Base-by-base conservation (phyloP, 2,888 invertebrate genomes). In the Aphodius granarius region DNA sequence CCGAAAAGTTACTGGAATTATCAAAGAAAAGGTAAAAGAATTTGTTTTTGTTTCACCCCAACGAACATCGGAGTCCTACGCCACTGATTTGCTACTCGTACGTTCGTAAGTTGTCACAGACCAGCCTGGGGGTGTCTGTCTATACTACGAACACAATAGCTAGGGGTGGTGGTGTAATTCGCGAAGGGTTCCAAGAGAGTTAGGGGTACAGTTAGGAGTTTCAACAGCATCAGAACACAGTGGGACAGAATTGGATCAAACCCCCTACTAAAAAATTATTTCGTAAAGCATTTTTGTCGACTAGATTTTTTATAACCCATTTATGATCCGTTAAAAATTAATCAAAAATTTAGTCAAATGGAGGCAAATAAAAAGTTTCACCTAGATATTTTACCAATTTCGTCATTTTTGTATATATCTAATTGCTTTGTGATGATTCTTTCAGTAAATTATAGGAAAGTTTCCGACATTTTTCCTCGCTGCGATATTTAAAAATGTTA, bases 31-130 rank as follows among this genome's bases (percentile, higher is more conserved):
- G 68, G 21, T 13, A 19, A 68, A 68, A 68, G 68, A n/a, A n/a
- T 68, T 68, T 21, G 68, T n/a, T 22, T 68, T 68, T n/a, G n/a
- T n/a, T 68, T n/a, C 68, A 20, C n/a, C 20, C 68, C 68, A 20
- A 20, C 18, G 20, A 66, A n/a, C 20, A 19, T 21, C 68, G 68
- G 19, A n/a, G 66, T 20, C 66, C 66, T 20, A 66, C 16, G 66
- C 66, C 68, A n/a, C 68, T 22, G 68, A 6, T 68, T n/a, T n/a
- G 9, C 68, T 68, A 6, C 68, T 9, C 1, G 68, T 20, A 19
- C 68, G 68, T 20, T 68, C 68, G 43, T 43, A 68, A 68, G 68
- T 68, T 68, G 68, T 68, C 68, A 68, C 68, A 68, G 22, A 68
- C 68, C 68, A 9, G 68, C 68, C 20, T n/a, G 21, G 68, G 68